Evolutionary conservation across 2,113 vertebrate genomes (phyloP).

Genomic region (Anhinga anhinga): DNA sequence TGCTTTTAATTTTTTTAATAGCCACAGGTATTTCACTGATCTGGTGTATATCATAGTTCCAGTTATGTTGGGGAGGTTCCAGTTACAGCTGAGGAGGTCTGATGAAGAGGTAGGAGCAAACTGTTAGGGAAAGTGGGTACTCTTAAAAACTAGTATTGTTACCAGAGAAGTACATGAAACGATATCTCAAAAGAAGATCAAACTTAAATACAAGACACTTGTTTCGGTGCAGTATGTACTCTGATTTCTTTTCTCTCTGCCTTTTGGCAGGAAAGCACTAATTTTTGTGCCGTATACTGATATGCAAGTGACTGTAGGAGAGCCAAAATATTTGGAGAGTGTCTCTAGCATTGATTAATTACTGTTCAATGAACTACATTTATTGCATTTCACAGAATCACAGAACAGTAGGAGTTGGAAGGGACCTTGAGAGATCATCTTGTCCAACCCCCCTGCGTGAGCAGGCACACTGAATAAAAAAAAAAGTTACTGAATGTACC

Average conservation of each 20-base stretch:
- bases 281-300: neutral
- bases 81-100: neutral
- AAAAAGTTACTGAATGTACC: neutral
- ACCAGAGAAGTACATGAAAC: neutral
- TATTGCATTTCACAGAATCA: neutral
- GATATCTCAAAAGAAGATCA: neutral
- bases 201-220: neutral
- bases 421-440: too few relatives aligned
- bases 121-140: neutral
- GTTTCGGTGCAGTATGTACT: neutral
- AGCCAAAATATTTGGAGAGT: neutral
- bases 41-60: neutral
- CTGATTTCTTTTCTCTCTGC: neutral
- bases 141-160: neutral
- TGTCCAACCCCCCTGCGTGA: too few relatives aligned
- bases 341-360: neutral
- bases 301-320: neutral
- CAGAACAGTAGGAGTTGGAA: too few relatives aligned
- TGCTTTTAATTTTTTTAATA: neutral
- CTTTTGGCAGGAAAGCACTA: neutral
- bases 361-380: neutral
- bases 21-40: neutral
- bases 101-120: neutral
- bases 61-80: neutral
- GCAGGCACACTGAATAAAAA: neutral